Conservation (phyloP, 2,888 invertebrate genomes). For the Hemithea aestivaria region DNA sequence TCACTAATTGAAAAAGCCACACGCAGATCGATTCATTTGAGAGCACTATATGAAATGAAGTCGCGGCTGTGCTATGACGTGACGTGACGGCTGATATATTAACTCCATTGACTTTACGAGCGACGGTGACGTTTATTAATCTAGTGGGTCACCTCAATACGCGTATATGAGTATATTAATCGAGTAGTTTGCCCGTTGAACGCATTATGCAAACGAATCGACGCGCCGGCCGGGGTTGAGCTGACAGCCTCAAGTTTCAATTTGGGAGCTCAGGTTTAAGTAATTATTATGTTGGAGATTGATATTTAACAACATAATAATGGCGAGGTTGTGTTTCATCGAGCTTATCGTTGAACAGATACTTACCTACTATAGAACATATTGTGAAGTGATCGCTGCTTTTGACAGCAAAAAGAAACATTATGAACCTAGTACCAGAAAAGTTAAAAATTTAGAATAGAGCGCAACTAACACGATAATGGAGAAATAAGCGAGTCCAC, state of each 20-base stretch:
- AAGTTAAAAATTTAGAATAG: constrained; percentile 33
- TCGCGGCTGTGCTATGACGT: constrained; percentile 49
- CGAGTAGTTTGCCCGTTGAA: constrained; percentile 40
- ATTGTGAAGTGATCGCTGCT: no score
- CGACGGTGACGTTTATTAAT: constrained; percentile 68
- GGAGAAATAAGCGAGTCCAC: constrained; percentile 69
- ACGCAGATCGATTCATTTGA: constrained; percentile 63
- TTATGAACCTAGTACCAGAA: no score
- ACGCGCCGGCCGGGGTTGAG: constrained; percentile 15
- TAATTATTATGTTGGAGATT: constrained; percentile 8
- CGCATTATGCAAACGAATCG: constrained; percentile 39
- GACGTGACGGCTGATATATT: constrained; percentile 68
- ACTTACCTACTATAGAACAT: no score
- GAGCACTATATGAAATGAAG: constrained; percentile 76
- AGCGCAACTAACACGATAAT: constrained; percentile 66
- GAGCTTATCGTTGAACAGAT: no score
- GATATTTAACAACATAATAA: constrained; percentile 7
- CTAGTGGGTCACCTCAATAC: constrained; percentile 54
- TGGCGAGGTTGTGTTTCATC: no score
- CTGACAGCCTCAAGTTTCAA: constrained; percentile 30
- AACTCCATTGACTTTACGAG: constrained; percentile 71
- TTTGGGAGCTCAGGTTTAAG: constrained; percentile 24
- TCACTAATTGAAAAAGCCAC: constrained; percentile 75
- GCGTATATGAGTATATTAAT: constrained; percentile 53
- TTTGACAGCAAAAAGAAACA: no score